Base-by-base conservation (phyloP, 2,888 invertebrate genomes). In the Drosophila formosana region DNA sequence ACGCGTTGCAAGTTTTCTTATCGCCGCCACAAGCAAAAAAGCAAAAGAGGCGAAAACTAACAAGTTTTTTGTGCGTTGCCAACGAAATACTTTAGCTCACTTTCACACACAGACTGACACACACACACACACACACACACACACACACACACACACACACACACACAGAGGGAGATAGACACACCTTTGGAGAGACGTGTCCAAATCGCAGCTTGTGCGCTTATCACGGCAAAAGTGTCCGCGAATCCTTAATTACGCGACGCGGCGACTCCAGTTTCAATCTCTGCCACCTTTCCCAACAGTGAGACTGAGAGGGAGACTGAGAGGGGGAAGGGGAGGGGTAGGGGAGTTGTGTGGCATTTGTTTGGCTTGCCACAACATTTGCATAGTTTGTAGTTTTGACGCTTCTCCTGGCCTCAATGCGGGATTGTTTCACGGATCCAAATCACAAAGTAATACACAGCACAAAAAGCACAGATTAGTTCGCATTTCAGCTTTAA, bases 1-100 rank as follows among this genome's bases (percentile, higher is more conserved):
- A 63, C 61, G 62, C 70, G 64, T 58, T 78, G 71, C 68, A 87
- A 82, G 78, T 82, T 82, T 80, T 62, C 75, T 87, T 87, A 82
- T 82, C 83, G 72, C 50, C 43, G 62, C 61, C 58, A 65, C 49
- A 70, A 71, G 62, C 56, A 63, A 53, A 55, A 78, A 66, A 57
- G 37, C 11, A 37, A 43, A 18, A 41, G 43, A 41, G 30, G 23
- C 49, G 34, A 69, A 75, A 74, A 76, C 69, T 77, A 74, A 28
- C 50, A 78, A 78, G 75, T 78, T 77, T 78, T 76, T 64, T 71
- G 61, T 66, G 71, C 66, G 60, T 61, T 56, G 9, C 58, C 30
- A 58, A 30, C 56, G 46, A 63, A 56, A 49, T 55, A 55, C 61
- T 53, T 53, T 23, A 45, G 55, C 67, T 41, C 18, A 56, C 32